These are phyloP conservation scores for Enteromius afrohamiltoni DNA, from an alignment of 2,797 vertebrate species.

Conservation along the genomic window DNA sequence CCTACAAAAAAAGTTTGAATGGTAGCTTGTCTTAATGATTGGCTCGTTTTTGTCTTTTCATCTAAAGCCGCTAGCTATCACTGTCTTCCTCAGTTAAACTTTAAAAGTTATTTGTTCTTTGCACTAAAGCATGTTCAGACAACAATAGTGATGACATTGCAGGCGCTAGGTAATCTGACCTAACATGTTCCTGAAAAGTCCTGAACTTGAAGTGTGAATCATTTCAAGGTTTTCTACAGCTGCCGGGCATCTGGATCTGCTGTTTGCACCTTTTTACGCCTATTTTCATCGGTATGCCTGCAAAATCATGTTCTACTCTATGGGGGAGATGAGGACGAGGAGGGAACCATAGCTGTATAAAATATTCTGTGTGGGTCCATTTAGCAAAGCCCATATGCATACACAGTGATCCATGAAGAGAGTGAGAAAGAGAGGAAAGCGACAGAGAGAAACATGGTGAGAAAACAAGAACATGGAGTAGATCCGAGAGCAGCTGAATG, in stretches of 20 bases:
- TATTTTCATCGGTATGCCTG: conserved; percentile 53
- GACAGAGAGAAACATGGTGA: neutral
- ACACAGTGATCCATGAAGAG: conserved; percentile 67
- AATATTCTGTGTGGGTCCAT: conserved; percentile 77
- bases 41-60: neutral
- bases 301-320: conserved; percentile 63
- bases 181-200: conserved; percentile 40
- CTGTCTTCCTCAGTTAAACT: neutral
- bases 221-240: conserved; percentile 36
- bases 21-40: neutral
- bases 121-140: conserved; percentile 41
- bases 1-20: neutral
- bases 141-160: conserved; percentile 26
- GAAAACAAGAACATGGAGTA: conserved; percentile 14
- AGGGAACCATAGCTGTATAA: conserved; percentile 60
- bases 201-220: conserved; percentile 31
- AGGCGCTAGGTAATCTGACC: conserved; percentile 37
- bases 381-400: conserved; percentile 71
- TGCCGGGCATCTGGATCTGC: conserved; percentile 44
- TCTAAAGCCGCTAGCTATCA: neutral
- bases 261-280: conserved; percentile 63
- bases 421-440: conserved; percentile 55
- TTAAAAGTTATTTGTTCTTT: conserved; percentile 17
- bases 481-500: neutral
- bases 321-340: conserved; percentile 50